Conservation (phyloP, 2,797 vertebrate species). For the Falco rusticolus region DNA sequence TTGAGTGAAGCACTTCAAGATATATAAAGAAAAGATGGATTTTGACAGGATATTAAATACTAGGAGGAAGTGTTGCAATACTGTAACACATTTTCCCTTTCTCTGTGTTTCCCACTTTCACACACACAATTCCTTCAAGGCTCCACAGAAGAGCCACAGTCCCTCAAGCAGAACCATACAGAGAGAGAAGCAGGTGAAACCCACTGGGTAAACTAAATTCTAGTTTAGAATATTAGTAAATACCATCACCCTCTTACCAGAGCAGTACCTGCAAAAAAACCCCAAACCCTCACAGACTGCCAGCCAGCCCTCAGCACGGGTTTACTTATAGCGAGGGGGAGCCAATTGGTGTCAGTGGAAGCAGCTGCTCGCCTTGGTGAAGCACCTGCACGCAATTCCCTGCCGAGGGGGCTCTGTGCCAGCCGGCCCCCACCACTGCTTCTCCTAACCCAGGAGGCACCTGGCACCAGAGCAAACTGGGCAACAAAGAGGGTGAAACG, state of each 20-base stretch:
- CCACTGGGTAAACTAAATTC: neutral
- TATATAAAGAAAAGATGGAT: neutral
- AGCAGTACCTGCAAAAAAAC: neutral
- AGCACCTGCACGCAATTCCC: fast-evolving
- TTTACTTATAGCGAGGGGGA: neutral
- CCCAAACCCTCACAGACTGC: neutral
- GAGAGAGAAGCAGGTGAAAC: neutral
- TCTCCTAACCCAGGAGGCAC: neutral
- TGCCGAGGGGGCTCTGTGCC: fast-evolving
- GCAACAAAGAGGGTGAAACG: neutral
- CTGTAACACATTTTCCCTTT: neutral
- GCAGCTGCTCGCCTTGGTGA: neutral
- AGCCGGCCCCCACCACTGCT: neutral
- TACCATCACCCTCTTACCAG: neutral
- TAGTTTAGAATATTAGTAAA: neutral
- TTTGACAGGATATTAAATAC: slow-evolving; percentile 18
- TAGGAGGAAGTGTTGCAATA: neutral
- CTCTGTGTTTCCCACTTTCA: slow-evolving; percentile 18
- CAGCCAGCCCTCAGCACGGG: neutral
- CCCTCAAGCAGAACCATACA: neutral
- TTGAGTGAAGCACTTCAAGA: slow-evolving; percentile 25
- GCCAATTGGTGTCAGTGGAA: neutral
- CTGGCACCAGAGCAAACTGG: neutral
- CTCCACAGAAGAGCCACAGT: neutral
- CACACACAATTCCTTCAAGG: neutral